These are phyloP conservation scores for Sceliomorpha sp. DNA, from an alignment of 2,888 invertebrate species.

Conservation along the genomic window DNA sequence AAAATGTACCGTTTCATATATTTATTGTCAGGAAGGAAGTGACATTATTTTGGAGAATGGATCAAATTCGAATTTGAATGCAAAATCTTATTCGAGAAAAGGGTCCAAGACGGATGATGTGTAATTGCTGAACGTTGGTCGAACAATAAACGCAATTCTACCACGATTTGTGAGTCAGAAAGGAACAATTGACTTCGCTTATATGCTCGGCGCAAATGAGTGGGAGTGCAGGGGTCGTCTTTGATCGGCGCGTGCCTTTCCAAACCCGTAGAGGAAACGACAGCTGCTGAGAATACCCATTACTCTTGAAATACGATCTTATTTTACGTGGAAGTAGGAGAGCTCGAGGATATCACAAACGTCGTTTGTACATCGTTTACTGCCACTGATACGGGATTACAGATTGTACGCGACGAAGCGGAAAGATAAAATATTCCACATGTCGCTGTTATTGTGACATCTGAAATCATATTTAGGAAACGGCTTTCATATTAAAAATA, in stretches of 20 bases:
- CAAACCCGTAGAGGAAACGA: conserved; percentile 58
- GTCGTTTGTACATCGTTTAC: conserved; percentile 36
- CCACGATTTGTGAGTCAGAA: too few relatives aligned
- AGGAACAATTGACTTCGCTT: conserved; percentile 56
- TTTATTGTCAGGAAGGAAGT: too few relatives aligned
- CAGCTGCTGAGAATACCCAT: conserved; percentile 59
- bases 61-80: too few relatives aligned
- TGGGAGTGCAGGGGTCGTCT: conserved; percentile 35
- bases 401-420: conserved; percentile 22
- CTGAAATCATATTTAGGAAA: conserved; percentile 9
- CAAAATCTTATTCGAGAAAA: too few relatives aligned
- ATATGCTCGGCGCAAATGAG: conserved; percentile 40
- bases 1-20: too few relatives aligned
- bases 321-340: conserved; percentile 19
- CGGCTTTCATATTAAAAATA: too few relatives aligned
- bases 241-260: conserved; percentile 61
- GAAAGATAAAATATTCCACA: conserved; percentile 14
- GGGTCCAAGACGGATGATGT: too few relatives aligned
- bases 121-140: too few relatives aligned
- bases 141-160: too few relatives aligned
- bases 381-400: conserved; percentile 13
- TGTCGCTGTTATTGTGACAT: conserved; percentile 25
- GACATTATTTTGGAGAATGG: too few relatives aligned
- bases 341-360: conserved; percentile 26
- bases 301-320: conserved; percentile 47